Conservation (phyloP, 2,113 vertebrate genomes). For the Laticauda laticaudata region DNA sequence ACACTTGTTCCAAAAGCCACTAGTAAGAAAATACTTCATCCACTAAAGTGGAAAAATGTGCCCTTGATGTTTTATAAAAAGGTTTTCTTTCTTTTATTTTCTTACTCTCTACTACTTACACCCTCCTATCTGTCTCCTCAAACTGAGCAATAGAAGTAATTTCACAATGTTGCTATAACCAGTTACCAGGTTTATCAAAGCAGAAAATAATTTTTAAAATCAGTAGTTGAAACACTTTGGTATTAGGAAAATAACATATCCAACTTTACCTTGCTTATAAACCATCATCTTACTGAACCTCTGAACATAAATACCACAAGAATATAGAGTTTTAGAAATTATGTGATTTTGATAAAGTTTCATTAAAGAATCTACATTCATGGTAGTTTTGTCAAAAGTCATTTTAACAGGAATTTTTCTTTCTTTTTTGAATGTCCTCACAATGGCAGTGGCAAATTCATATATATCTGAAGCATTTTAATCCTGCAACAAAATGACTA, state of each 20-base stretch:
- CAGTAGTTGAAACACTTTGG: not conserved
- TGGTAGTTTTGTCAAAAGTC: not conserved
- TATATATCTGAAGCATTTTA: not conserved
- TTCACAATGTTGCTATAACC: not conserved
- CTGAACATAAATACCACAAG: not conserved
- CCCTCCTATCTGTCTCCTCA: not conserved
- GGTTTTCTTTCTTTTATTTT: not conserved
- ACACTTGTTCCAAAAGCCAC: not conserved
- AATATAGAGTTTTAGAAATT: not conserved
- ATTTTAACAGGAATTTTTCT: not conserved
- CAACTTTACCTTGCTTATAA: not conserved
- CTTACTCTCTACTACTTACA: conserved; percentile 6
- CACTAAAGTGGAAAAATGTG: not conserved
- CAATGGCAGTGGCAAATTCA: not conserved
- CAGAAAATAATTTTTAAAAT: not conserved
- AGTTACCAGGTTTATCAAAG: not conserved
- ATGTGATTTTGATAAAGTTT: not conserved
- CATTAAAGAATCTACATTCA: not conserved
- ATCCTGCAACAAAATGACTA: not conserved
- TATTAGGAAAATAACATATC: not conserved
- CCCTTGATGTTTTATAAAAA: rapidly evolving
- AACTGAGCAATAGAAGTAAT: not conserved
- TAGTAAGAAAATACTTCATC: not conserved
- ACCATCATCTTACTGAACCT: not conserved
- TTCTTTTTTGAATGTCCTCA: not conserved